phyloP scores from a whole-genome alignment of 2,888 invertebrate genomes.

The Andrena hattorfiana region DNA sequence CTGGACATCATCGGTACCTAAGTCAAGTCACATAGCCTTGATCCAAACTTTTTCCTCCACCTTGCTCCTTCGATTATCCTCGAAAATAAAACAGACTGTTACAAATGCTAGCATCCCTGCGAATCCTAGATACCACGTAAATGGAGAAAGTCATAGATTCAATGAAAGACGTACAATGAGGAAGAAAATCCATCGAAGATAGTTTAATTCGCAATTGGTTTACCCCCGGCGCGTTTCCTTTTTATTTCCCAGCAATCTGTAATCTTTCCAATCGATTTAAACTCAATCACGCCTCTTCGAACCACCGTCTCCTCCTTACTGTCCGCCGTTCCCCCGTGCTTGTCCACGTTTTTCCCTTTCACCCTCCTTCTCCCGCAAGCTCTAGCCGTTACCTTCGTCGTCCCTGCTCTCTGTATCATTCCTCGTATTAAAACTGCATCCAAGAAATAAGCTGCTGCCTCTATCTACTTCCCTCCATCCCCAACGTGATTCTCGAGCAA shows the following conservation, averaged over 20 bases:
- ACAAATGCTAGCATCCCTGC: neutral
- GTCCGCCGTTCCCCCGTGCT: neutral
- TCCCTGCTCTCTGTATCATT: neutral
- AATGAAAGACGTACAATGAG: constrained; percentile 6
- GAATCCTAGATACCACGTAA: neutral
- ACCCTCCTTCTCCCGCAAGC: neutral
- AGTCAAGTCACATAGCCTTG: too few relatives aligned
- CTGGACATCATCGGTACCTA: too few relatives aligned
- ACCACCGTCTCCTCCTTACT: constrained; percentile 27
- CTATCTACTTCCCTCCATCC: neutral
- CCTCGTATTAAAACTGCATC: neutral
- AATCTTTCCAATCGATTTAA: constrained; percentile 77
- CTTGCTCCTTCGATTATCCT: too few relatives aligned
- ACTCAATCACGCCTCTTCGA: constrained; percentile 67
- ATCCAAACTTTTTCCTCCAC: too few relatives aligned
- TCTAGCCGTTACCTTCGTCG: constrained; percentile 20
- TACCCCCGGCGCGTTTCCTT: constrained; percentile 52
- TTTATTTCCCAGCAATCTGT: constrained; percentile 73
- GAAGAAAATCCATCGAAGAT: constrained; percentile 63
- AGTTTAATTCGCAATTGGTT: constrained; percentile 75
- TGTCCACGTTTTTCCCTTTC: constrained; percentile 7
- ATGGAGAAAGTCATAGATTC: neutral
- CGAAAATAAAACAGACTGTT: neutral
- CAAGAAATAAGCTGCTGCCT: constrained; percentile 2
- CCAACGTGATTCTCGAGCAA: neutral